Conservation (phyloP, 2,113 vertebrate species). For the Melanocharis versteri region DNA sequence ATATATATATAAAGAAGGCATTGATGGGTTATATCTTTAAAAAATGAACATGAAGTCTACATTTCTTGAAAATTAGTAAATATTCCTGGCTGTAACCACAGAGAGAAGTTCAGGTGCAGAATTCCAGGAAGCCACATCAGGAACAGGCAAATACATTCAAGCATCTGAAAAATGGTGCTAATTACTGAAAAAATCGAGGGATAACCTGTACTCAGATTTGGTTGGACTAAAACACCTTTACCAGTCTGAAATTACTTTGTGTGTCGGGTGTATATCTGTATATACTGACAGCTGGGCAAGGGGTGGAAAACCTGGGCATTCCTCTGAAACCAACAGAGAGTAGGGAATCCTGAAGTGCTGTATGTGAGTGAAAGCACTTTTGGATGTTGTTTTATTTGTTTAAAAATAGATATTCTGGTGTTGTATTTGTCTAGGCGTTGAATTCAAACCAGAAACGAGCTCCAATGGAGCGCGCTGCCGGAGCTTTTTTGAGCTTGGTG, state of each 20-base stretch:
- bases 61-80: background rate
- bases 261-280: background rate
- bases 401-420: background rate
- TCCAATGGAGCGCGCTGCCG: rapidly evolving
- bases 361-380: background rate
- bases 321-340: background rate
- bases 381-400: background rate
- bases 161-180: background rate
- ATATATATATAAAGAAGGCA: no score
- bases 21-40: background rate
- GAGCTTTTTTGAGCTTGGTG: background rate
- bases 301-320: background rate
- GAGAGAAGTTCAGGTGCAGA: background rate
- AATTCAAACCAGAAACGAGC: background rate
- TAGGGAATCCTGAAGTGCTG: rapidly evolving
- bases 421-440: background rate
- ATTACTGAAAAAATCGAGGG: background rate
- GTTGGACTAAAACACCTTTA: background rate
- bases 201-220: background rate
- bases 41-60: background rate
- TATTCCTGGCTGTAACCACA: background rate
- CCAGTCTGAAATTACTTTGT: background rate
- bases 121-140: background rate
- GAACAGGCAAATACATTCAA: background rate
- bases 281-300: background rate